A percentile compares a stretch with the other conserved stretches of the same genome.
Conservation (phyloP, 2,797 vertebrate species). For the Somateria mollissima region DNA sequence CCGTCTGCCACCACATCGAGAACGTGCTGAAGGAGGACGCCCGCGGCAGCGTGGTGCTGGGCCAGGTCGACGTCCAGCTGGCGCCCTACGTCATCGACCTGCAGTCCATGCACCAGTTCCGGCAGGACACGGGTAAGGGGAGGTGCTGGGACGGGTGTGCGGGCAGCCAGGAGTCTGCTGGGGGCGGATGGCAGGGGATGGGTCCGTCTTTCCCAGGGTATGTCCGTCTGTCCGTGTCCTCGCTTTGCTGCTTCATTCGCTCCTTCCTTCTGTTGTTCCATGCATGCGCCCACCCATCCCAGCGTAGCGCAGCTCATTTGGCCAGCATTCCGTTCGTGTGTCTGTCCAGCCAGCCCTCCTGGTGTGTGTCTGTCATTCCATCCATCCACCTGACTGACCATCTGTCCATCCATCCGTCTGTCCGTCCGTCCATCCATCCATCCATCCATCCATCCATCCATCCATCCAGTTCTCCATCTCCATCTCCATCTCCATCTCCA, state of each 20-base stretch:
- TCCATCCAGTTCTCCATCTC: background rate
- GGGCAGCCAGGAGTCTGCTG: background rate
- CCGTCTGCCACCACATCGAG: constrained; percentile 95
- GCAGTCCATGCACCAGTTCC: constrained; percentile 97
- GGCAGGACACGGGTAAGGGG: constrained; percentile 94
- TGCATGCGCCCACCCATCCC: rapidly evolving
- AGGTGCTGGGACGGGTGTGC: background rate
- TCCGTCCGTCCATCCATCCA: background rate
- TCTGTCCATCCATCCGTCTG: background rate
- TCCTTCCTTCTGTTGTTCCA: background rate
- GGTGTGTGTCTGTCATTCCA: background rate
- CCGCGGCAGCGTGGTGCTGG: constrained; percentile 90
- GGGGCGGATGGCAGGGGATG: background rate
- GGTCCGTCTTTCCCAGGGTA: background rate
- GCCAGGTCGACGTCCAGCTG: constrained; percentile 92
- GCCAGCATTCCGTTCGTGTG: background rate
- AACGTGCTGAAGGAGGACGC: constrained; percentile 91
- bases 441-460: no score
- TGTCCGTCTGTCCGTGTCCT: background rate
- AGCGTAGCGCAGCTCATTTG: background rate
- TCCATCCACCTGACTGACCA: rapidly evolving
- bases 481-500: background rate
- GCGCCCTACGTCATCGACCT: constrained; percentile 95
- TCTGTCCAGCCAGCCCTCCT: rapidly evolving
- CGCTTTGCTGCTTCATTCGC: background rate